A percentile compares a stretch with the other conserved stretches of the same genome.
These are phyloP conservation scores for Rhinophrynus dorsalis DNA, from an alignment of 2,797 vertebrate species.

Conservation along the genomic window DNA sequence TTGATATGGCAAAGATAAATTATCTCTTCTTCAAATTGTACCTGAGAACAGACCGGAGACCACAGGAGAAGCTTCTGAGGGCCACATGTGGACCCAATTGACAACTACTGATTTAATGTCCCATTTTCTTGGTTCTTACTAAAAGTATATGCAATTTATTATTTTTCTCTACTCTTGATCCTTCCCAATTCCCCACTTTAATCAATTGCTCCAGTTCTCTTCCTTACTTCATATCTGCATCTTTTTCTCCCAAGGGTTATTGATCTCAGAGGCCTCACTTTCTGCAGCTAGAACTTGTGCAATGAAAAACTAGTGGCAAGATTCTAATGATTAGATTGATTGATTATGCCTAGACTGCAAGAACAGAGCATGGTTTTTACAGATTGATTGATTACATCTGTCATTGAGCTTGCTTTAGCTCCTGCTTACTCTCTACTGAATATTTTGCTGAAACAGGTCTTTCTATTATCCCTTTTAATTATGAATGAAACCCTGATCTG, in stretches of 20 bases:
- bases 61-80: too few relatives aligned
- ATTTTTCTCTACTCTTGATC: background rate
- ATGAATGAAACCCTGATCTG: constrained; percentile 28
- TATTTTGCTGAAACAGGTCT: constrained; percentile 17
- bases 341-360: constrained; percentile 27
- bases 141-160: too few relatives aligned
- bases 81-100: too few relatives aligned
- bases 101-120: too few relatives aligned
- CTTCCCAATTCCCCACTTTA: background rate
- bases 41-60: too few relatives aligned
- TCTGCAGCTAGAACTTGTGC: constrained; percentile 23
- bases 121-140: too few relatives aligned
- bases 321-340: constrained; percentile 35
- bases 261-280: constrained; percentile 23
- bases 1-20: too few relatives aligned
- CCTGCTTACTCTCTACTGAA: background rate
- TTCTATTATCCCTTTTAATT: constrained; percentile 10
- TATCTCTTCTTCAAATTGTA: too few relatives aligned
- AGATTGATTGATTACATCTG: constrained; percentile 38
- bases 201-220: constrained; percentile 4
- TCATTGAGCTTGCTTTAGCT: constrained; percentile 25
- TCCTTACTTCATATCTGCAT: background rate
- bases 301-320: constrained; percentile 32
- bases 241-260: constrained; percentile 26
- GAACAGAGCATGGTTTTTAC: constrained; percentile 17